These are phyloP conservation scores for Acanthisitta chloris DNA, from an alignment of 2,113 vertebrate species.

Conservation along the genomic window DNA sequence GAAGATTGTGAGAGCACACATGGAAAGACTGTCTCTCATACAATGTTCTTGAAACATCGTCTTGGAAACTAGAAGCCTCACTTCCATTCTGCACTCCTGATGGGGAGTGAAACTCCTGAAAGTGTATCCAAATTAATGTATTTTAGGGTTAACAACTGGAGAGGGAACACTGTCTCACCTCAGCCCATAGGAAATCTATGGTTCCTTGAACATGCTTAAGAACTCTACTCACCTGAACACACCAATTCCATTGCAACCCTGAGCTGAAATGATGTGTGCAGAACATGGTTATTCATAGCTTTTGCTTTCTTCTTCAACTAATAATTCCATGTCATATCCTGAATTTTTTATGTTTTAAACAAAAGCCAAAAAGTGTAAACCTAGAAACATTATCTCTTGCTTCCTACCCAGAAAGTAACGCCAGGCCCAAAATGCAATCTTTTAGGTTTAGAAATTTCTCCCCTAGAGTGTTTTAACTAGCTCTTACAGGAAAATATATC, in stretches of 20 bases:
- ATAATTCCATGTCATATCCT: not conserved
- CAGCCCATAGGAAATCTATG: not conserved
- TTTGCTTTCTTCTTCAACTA: not conserved
- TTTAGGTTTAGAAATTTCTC: not conserved
- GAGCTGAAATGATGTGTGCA: not conserved
- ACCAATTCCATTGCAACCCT: not conserved
- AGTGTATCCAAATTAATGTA: not conserved
- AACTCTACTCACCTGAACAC: not conserved
- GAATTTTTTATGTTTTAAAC: not conserved
- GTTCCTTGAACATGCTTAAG: not conserved
- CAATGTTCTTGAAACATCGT: rapidly evolving
- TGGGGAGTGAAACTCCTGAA: not conserved
- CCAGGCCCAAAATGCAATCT: not conserved
- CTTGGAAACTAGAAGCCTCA: not conserved
- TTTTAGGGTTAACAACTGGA: not conserved
- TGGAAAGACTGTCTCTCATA: rapidly evolving
- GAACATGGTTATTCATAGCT: not conserved
- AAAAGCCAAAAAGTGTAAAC: not conserved
- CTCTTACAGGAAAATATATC: not conserved
- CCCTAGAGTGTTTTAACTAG: not conserved
- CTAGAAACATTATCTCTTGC: not conserved
- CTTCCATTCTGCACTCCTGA: not conserved
- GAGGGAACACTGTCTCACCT: not conserved
- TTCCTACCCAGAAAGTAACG: not conserved
- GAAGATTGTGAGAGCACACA: not conserved